phyloP scores from a whole-genome alignment of 1,140 invertebrate genomes.

The Bombus turneri region DNA sequence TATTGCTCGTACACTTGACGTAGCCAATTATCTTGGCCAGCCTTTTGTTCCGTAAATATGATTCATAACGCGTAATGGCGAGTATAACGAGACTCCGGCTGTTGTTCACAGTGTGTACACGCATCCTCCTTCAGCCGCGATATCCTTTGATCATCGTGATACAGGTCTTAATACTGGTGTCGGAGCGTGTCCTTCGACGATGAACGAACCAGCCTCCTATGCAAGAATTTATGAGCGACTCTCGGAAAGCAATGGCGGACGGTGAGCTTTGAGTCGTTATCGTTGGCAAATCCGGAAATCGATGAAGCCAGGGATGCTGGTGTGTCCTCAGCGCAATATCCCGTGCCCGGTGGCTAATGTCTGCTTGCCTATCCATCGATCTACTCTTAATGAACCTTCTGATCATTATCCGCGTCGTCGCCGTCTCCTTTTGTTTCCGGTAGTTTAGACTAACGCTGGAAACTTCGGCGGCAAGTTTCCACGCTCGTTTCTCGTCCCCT shows the following conservation, averaged over 20 bases:
- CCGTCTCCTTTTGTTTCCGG: slow-evolving; percentile 40
- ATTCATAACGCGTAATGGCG: not conserved
- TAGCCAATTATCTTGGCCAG: not conserved
- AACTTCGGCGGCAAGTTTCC: slow-evolving; percentile 1
- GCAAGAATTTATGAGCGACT: slow-evolving; percentile 33
- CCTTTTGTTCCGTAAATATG: not conserved
- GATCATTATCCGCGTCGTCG: slow-evolving; percentile 48
- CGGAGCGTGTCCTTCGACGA: slow-evolving; percentile 7
- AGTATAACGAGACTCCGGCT: not conserved
- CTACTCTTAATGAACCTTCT: slow-evolving; percentile 53
- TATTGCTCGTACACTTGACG: not conserved
- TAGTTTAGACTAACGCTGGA: not conserved
- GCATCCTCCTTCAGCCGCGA: not conserved
- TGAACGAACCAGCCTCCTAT: not conserved
- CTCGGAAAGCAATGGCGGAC: slow-evolving; percentile 7
- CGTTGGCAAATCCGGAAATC: slow-evolving; percentile 47
- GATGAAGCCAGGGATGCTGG: slow-evolving; percentile 23
- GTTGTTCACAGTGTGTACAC: not conserved
- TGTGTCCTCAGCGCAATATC: slow-evolving; percentile 37
- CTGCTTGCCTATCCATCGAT: slow-evolving; percentile 49
- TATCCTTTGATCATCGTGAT: slow-evolving; percentile 34
- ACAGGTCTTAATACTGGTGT: not conserved
- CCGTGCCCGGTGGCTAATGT: slow-evolving; percentile 34
- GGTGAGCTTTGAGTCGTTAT: slow-evolving; percentile 44
- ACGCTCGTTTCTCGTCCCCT: not conserved